Percentiles rank a stretch among this genome's conserved stretches.
These are phyloP conservation scores for Eurosta solidaginis DNA, from an alignment of 1,140 invertebrate genomes.

Conservation along the genomic window DNA sequence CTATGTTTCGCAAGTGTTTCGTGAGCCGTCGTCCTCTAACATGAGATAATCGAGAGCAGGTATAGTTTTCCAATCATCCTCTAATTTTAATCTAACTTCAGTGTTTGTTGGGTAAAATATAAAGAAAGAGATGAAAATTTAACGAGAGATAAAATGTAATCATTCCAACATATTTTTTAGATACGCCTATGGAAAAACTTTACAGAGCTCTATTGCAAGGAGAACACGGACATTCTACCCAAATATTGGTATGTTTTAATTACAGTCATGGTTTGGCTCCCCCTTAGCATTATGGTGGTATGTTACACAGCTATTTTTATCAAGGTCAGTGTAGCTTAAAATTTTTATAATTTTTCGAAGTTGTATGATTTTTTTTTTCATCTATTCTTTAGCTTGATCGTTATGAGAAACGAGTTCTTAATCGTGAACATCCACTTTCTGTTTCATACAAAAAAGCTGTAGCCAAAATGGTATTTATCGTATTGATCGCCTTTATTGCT, in stretches of 20 bases:
- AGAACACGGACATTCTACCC: conserved; percentile 66
- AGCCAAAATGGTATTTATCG: conserved; percentile 71
- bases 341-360: neutral
- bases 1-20: too few relatives aligned
- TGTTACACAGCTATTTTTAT: conserved; percentile 70
- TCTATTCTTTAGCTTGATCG: conserved; percentile 63
- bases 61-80: too few relatives aligned
- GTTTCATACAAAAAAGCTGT: conserved; percentile 69
- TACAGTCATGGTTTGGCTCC: conserved; percentile 72
- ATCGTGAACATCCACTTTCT: conserved; percentile 63
- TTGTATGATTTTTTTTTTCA: neutral
- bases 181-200: conserved; percentile 73
- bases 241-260: conserved; percentile 77
- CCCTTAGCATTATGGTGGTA: conserved; percentile 70
- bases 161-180: conserved; percentile 58
- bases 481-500: conserved; percentile 69
- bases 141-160: neutral
- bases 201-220: conserved; percentile 71
- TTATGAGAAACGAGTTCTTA: conserved; percentile 65
- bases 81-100: too few relatives aligned
- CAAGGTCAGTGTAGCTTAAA: conserved; percentile 61
- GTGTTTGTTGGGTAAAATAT: too few relatives aligned
- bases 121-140: too few relatives aligned
- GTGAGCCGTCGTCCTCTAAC: too few relatives aligned
- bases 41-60: too few relatives aligned